A percentile compares a stretch with the other conserved stretches of the same genome.
phyloP scores from a whole-genome alignment of 2,888 invertebrate species.

The Lomographa bimaculata region DNA sequence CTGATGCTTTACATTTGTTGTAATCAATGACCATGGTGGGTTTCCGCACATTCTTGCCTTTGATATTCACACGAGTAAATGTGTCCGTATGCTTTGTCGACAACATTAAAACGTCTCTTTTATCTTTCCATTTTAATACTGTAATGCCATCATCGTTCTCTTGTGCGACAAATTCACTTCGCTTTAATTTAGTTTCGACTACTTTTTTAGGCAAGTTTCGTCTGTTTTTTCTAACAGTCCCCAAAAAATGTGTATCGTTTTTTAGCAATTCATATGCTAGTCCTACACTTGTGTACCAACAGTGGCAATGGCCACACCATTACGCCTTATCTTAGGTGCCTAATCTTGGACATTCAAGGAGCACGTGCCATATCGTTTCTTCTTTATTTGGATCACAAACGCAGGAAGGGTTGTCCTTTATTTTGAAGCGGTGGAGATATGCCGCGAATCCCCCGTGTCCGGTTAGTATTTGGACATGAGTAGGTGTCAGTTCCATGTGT shows the following conservation, averaged over 20 bases:
- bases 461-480: too few species aligned
- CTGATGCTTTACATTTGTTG: slow-evolving; percentile 35
- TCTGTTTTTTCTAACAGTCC: slow-evolving; percentile 47
- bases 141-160: slow-evolving; percentile 42
- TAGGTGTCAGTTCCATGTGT: too few species aligned
- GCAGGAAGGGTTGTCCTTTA: too few species aligned
- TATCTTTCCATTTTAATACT: slow-evolving; percentile 36
- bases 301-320: too few species aligned
- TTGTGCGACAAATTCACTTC: slow-evolving; percentile 29
- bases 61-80: slow-evolving; percentile 13
- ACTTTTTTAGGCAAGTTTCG: slow-evolving; percentile 43
- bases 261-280: slow-evolving; percentile 41
- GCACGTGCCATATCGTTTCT: too few species aligned
- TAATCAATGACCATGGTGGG: slow-evolving; percentile 35
- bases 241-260: slow-evolving; percentile 46
- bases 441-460: too few species aligned
- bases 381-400: too few species aligned
- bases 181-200: slow-evolving; percentile 39
- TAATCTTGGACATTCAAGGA: too few species aligned
- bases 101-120: slow-evolving; percentile 34
- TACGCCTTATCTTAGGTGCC: too few species aligned
- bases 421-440: too few species aligned
- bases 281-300: slow-evolving; percentile 46
- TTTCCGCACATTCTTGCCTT: neutral
- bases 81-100: slow-evolving; percentile 45